phyloP scores from a whole-genome alignment of 2,113 vertebrate species.

The Naja naja region DNA sequence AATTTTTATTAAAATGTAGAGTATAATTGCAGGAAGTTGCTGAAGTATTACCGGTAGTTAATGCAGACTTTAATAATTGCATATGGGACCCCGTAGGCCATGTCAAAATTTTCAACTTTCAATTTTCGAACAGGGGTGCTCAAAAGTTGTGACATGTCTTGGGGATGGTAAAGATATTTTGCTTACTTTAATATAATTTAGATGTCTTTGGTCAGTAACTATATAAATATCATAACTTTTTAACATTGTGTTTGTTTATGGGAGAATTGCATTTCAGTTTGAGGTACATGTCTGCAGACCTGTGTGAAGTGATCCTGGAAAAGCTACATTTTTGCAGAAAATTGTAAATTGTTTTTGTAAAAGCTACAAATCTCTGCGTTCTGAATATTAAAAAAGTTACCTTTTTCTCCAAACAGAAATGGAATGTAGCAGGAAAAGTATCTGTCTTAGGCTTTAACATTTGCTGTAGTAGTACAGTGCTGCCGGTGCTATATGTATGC shows the following conservation, averaged over 20 bases:
- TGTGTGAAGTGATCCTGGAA: neutral
- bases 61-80: neutral
- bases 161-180: no score
- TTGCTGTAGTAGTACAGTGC: neutral
- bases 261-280: neutral
- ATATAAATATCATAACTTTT: no score
- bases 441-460: neutral
- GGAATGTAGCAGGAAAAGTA: neutral
- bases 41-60: neutral
- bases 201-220: no score
- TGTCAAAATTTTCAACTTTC: no score
- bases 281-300: neutral
- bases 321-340: neutral
- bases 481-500: neutral
- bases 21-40: neutral
- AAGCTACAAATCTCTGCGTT: neutral
- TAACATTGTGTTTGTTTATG: no score
- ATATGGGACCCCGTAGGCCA: no score
- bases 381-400: neutral
- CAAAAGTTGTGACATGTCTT: no score
- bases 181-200: no score
- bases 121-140: no score
- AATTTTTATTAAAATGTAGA: neutral
- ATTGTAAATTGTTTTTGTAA: neutral
- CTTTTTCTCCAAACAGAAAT: neutral